These are phyloP conservation scores for Melanotaenia parkinsoni DNA, from an alignment of 2,797 vertebrate genomes.

Conservation along the genomic window DNA sequence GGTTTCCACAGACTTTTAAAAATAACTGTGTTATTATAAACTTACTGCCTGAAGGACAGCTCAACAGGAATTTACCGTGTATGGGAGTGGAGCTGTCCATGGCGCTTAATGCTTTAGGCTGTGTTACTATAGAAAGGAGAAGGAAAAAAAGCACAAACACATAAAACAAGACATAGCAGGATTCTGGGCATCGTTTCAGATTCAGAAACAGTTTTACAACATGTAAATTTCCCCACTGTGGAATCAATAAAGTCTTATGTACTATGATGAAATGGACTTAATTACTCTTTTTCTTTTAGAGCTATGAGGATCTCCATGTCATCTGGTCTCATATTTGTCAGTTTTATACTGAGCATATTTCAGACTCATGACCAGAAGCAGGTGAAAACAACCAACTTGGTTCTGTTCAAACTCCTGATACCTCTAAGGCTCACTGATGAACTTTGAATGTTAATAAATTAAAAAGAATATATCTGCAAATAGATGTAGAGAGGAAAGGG, in stretches of 20 bases:
- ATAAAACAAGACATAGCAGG: not conserved
- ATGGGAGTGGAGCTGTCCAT: constrained; percentile 26
- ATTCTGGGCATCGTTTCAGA: not conserved
- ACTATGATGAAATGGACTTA: not conserved
- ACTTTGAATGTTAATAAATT: not conserved
- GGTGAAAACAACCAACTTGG: not conserved
- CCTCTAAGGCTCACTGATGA: no score
- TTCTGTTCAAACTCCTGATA: not conserved
- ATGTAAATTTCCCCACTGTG: not conserved
- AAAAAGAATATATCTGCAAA: no score
- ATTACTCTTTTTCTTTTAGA: not conserved
- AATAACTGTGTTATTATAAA: not conserved
- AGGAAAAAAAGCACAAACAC: not conserved
- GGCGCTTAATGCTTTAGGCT: constrained; percentile 27
- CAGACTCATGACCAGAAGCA: not conserved
- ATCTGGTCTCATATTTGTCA: not conserved
- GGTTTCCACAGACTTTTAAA: not conserved
- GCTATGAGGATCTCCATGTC: rapidly evolving
- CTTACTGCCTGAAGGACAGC: not conserved
- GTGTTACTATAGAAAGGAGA: not conserved
- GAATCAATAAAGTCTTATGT: not conserved
- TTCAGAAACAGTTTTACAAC: constrained; percentile 1
- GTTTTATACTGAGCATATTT: not conserved
- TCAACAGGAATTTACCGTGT: not conserved
- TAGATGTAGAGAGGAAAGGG: not conserved